A percentile compares a stretch with the other conserved stretches of the same genome.
Conservation (phyloP, 2,888 invertebrate species). For the Aradus depressus region DNA sequence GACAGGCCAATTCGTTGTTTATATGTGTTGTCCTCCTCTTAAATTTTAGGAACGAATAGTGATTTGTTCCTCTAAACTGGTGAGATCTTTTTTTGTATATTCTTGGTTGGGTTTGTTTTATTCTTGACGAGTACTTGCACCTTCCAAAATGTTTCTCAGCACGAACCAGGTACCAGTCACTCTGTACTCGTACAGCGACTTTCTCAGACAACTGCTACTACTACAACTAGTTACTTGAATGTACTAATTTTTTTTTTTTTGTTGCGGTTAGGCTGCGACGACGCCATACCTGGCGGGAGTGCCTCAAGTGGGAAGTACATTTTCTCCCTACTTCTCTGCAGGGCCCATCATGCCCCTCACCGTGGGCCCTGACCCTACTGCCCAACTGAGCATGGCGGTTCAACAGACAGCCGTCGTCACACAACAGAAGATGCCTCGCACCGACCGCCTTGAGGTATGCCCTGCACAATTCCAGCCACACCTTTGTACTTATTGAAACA, state of each 20-base stretch:
- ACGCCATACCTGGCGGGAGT: slow-evolving; percentile 87
- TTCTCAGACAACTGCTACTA: no score
- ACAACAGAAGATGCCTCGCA: slow-evolving; percentile 88
- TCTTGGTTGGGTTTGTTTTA: no score
- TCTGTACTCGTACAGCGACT: no score
- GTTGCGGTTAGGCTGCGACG: slow-evolving; percentile 46
- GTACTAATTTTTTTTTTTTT: background rate
- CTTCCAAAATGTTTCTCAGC: no score
- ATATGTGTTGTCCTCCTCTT: background rate
- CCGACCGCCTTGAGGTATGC: slow-evolving; percentile 89
- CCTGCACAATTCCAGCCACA: no score
- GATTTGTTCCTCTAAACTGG: no score
- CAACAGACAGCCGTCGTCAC: slow-evolving; percentile 69
- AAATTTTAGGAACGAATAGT: background rate
- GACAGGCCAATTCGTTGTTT: background rate
- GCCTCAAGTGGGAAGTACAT: slow-evolving; percentile 76
- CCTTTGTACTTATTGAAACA: no score
- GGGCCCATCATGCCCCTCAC: slow-evolving; percentile 74
- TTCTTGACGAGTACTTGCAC: no score
- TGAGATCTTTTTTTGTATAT: no score
- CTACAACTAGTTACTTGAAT: no score
- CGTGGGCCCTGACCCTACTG: slow-evolving; percentile 80
- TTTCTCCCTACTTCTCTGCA: slow-evolving; percentile 76
- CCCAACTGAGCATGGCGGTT: slow-evolving; percentile 65
- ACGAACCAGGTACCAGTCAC: no score